Conservation (phyloP, 2,888 invertebrate species). For the Spodoptera picta region DNA sequence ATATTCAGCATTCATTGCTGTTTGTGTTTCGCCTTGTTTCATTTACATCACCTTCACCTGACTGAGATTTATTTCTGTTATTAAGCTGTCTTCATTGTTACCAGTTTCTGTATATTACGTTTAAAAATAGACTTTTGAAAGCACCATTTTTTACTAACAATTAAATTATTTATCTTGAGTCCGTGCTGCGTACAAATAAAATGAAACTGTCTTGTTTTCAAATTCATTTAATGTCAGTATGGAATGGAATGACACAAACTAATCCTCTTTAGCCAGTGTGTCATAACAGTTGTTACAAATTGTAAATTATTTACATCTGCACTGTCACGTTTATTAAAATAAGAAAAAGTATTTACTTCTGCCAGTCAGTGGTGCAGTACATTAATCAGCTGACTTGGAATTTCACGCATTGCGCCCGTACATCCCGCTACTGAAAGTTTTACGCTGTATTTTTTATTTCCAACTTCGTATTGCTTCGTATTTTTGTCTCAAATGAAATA, state of each 20-base stretch:
- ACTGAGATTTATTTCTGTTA: too few species aligned
- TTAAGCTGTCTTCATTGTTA: too few species aligned
- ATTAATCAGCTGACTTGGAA: conserved; percentile 67
- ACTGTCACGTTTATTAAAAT: conserved; percentile 41
- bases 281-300: conserved; percentile 28
- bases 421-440: conserved; percentile 61
- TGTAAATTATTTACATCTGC: conserved; percentile 43
- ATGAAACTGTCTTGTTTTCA: background rate
- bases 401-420: conserved; percentile 63
- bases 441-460: conserved; percentile 56
- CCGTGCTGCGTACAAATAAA: background rate
- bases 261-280: conserved; percentile 14
- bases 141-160: too few species aligned
- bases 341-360: conserved; percentile 50
- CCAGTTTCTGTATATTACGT: too few species aligned
- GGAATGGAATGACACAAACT: background rate
- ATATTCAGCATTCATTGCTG: conserved; percentile 1
- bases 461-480: conserved; percentile 44
- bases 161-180: too few species aligned
- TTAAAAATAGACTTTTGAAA: too few species aligned
- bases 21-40: background rate
- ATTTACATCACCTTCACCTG: background rate
- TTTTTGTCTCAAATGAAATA: conserved; percentile 27
- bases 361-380: conserved; percentile 51
- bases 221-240: background rate